A percentile compares a stretch with the other conserved stretches of the same genome.
Evolutionary conservation across 2,888 invertebrate genomes (phyloP).

Genomic region (Amblyjoppa fuscipennis): DNA sequence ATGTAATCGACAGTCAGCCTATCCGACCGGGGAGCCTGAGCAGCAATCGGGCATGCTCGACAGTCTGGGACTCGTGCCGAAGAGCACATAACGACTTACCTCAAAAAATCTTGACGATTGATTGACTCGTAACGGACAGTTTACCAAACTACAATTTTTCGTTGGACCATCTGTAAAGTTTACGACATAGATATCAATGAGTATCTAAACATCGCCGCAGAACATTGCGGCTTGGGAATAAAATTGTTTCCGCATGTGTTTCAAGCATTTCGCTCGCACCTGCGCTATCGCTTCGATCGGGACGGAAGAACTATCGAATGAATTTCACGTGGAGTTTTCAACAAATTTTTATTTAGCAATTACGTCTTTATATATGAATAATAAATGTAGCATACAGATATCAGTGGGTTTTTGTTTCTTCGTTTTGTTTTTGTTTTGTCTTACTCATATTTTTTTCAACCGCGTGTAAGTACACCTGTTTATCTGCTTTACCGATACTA

Average conservation of each 20-base stretch:
- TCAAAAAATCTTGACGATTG: constrained; percentile 1
- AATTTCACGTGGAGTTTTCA: constrained; percentile 36
- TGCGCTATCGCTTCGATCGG: constrained; percentile 1
- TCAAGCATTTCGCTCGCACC: background rate
- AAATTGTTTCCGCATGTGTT: background rate
- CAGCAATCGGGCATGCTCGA: constrained; percentile 84
- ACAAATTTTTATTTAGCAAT: constrained; percentile 80
- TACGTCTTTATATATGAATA: constrained; percentile 77
- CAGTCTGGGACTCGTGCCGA: constrained; percentile 83
- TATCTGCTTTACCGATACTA: constrained; percentile 13
- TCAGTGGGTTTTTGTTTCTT: constrained; percentile 17
- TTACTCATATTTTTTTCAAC: constrained; percentile 26
- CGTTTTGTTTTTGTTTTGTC: constrained; percentile 12
- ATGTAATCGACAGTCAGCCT: constrained; percentile 91
- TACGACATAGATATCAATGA: background rate
- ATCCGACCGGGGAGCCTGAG: constrained; percentile 87
- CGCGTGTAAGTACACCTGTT: constrained; percentile 34
- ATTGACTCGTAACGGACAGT: background rate
- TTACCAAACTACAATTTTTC: background rate
- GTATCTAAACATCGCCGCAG: background rate
- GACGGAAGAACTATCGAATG: constrained; percentile 2
- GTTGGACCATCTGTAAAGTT: background rate
- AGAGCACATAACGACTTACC: constrained; percentile 71
- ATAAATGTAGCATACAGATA: constrained; percentile 79
- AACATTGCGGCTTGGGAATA: background rate